Conservation (phyloP, 2,888 invertebrate species). For the Monochamus alternatus region DNA sequence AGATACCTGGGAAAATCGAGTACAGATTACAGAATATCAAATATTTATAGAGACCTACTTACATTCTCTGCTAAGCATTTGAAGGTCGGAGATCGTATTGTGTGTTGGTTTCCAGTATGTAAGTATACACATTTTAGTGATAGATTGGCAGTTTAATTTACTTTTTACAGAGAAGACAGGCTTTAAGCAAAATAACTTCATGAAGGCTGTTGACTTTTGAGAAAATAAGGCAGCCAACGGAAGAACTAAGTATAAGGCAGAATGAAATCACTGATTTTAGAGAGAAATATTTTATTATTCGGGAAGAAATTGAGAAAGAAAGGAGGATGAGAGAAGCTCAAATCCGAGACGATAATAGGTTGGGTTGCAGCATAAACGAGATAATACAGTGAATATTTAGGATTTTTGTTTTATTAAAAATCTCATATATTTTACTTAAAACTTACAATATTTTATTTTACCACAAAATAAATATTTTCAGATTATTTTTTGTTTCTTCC, state of each 20-base stretch:
- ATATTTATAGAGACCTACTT: constrained; percentile 89
- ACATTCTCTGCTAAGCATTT: constrained; percentile 87
- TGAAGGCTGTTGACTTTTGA: constrained; percentile 90
- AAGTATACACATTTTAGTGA: constrained; percentile 72
- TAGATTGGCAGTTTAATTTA: constrained; percentile 2
- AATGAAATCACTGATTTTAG: constrained; percentile 72
- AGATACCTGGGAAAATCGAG: constrained; percentile 88
- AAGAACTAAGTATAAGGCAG: constrained; percentile 64
- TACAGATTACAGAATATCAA: constrained; percentile 90
- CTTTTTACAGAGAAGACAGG: constrained; percentile 82
- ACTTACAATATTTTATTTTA: constrained; percentile 16
- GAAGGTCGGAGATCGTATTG: constrained; percentile 84
- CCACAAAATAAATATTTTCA: constrained; percentile 33
- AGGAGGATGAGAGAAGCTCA: constrained; percentile 71
- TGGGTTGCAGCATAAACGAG: constrained; percentile 57
- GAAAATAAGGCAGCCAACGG: constrained; percentile 77
- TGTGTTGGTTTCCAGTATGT: constrained; percentile 96
- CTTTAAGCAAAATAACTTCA: constrained; percentile 85
- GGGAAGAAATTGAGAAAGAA: constrained; percentile 79
- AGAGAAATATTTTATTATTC: constrained; percentile 81
- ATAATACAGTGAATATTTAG: constrained; percentile 32
- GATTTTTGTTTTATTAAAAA: constrained; percentile 2
- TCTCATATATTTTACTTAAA: constrained; percentile 11
- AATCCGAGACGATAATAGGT: constrained; percentile 59
- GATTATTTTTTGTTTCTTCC: constrained; percentile 32